Conservation (phyloP, 2,888 invertebrate genomes). For the Ophioninae sp. region DNA sequence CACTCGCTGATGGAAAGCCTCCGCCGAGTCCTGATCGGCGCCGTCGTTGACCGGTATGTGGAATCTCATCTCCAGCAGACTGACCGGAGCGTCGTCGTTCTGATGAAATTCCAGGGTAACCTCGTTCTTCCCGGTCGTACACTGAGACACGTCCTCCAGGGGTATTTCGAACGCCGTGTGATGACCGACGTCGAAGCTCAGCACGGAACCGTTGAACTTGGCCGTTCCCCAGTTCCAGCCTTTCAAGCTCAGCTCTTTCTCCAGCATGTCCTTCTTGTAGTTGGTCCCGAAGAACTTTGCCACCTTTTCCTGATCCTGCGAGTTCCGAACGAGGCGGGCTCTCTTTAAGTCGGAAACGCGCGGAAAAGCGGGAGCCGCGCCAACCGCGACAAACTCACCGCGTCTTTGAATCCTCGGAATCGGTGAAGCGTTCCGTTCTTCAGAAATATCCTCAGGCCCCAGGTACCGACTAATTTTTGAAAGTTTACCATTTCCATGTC, state of each 20-base stretch:
- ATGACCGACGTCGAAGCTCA: conserved; percentile 92
- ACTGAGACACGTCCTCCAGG: conserved; percentile 96
- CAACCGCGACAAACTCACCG: conserved; percentile 81
- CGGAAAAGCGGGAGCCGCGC: not conserved
- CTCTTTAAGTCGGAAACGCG: too few relatives aligned
- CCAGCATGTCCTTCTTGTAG: conserved; percentile 93
- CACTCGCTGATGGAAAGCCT: conserved; percentile 98
- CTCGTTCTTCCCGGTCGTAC: conserved; percentile 98
- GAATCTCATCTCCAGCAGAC: conserved; percentile 98
- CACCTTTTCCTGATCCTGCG: conserved; percentile 94
- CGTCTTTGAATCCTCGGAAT: conserved; percentile 96
- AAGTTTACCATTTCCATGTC: conserved; percentile 96
- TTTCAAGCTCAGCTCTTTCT: conserved; percentile 95
- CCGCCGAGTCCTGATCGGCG: conserved; percentile 94
- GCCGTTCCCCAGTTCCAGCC: conserved; percentile 99
- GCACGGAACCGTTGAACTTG: conserved; percentile 93
- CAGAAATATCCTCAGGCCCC: conserved; percentile 94
- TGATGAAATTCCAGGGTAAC: conserved; percentile 99
- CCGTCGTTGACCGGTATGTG: conserved; percentile 96
- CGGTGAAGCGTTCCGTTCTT: conserved; percentile 95
- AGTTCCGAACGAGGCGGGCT: not conserved
- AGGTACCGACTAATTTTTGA: conserved; percentile 94
- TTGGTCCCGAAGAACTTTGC: conserved; percentile 92
- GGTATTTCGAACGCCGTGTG: conserved; percentile 98
- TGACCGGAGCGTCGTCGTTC: conserved; percentile 99